Evolutionary conservation across 2,888 invertebrate species (phyloP), one percentile per base, ranked within the genome.

Genomic region (Tinea semifulvella): DNA sequence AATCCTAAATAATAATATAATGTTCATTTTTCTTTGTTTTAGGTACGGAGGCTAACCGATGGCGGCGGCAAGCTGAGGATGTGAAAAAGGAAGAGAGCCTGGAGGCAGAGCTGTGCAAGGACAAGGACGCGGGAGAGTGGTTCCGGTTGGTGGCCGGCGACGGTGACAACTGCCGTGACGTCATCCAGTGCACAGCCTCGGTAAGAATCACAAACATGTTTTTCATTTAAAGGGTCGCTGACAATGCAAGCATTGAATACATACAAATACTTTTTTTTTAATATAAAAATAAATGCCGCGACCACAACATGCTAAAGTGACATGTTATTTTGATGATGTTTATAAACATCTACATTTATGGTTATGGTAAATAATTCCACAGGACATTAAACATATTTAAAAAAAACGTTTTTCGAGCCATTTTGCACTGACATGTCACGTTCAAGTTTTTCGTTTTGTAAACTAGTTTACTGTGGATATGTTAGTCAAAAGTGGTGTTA

Each of bases 91-190:
- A 92, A 59, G 94, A 94, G 59, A 91, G 89, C 70, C 90, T 92
- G 74, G 94, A 94, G 74, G 87, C 84, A 64, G 94, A 94, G 74
- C 85, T 96, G 56, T 95, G 95, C 83, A 93, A 93, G 84, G 93
- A 93, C 83, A 94, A 94, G 84, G 94, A 94, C 79, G 94, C 95
- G 43, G 94, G 94, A 52, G 95, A 95, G 80, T 95, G 94, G 94
- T 95, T 96, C 84, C 88, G 95, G 63, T 83, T 95, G 65, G 91
- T 92, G 49, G 88, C 92, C 50, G 93, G 92, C 57, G 94, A 94
- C 57, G 93, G 92, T 59, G 94, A 94, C 79, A 92, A 91, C 73
- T 96, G 95, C 74, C 90, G 95, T 70, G 94, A 95, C 82, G 95
- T 95, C 68, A 95, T 95, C 68, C 95, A 95, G 77, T 95, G 95